phyloP scores from a whole-genome alignment of 2,888 invertebrate species.

The Drosophila tanythrix region DNA sequence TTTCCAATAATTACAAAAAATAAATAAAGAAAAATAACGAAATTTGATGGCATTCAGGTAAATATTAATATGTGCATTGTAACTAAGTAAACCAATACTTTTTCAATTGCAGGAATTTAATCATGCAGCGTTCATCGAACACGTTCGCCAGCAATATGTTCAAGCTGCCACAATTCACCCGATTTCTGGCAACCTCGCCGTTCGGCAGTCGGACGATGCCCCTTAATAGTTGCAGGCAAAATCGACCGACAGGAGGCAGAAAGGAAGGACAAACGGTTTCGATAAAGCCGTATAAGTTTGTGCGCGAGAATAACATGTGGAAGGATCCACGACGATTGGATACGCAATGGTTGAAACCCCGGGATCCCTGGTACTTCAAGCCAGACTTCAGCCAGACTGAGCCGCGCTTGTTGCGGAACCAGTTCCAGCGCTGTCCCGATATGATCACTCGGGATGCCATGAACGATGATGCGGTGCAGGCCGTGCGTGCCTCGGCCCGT shows the following conservation, averaged over 20 bases:
- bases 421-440: constrained; percentile 64
- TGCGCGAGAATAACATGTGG: constrained; percentile 62
- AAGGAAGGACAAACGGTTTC: too few species aligned
- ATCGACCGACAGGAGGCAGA: neutral
- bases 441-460: constrained; percentile 31
- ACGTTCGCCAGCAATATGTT: constrained; percentile 21
- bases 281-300: too few species aligned
- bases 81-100: neutral
- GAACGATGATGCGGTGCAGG: constrained; percentile 42
- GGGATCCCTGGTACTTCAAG: constrained; percentile 37
- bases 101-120: neutral
- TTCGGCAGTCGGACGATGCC: constrained; percentile 5
- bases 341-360: constrained; percentile 48
- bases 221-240: neutral
- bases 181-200: neutral
- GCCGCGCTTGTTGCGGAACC: constrained; percentile 45
- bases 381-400: constrained; percentile 58
- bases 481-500: constrained; percentile 9
- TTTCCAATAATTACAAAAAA: neutral
- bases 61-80: neutral
- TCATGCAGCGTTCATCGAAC: constrained; percentile 44
- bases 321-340: constrained; percentile 22
- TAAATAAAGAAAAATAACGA: neutral
- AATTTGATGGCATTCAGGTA: constrained; percentile 14
- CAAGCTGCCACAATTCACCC: neutral